A percentile compares a stretch with the other conserved stretches of the same genome.
phyloP scores from a whole-genome alignment of 2,113 vertebrate genomes.

The Callithrix jacchus region DNA sequence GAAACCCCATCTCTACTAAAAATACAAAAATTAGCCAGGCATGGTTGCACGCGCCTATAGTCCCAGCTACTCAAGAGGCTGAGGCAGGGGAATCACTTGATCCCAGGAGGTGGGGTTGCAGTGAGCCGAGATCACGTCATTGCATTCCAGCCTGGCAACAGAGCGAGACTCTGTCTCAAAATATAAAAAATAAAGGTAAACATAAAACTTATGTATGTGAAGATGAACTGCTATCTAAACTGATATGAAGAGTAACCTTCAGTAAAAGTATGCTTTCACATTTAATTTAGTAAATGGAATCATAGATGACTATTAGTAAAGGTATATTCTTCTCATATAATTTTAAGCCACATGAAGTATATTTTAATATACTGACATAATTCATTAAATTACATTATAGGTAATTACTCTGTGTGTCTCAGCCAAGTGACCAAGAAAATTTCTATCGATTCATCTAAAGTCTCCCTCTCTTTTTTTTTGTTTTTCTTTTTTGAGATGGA shows the following conservation, averaged over 20 bases:
- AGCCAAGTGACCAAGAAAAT: conserved; percentile 19
- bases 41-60: too few relatives aligned
- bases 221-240: conserved; percentile 94
- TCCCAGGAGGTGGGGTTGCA: too few relatives aligned
- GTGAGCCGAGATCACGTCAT: too few relatives aligned
- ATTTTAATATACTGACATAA: background rate
- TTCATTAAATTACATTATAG: conserved; percentile 24
- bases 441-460: background rate
- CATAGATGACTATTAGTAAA: background rate
- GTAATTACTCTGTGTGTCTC: background rate
- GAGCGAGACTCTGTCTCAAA: too few relatives aligned
- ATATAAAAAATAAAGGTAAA: conserved; percentile 37
- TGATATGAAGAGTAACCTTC: background rate
- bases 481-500: too few relatives aligned
- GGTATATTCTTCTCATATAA: background rate
- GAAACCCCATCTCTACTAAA: too few relatives aligned
- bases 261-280: conserved; percentile 13
- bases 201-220: conserved; percentile 95
- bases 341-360: conserved; percentile 17
- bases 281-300: background rate
- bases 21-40: too few relatives aligned
- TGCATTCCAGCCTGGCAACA: too few relatives aligned
- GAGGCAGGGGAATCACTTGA: too few relatives aligned
- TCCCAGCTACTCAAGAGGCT: too few relatives aligned
- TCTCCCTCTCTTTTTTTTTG: too few relatives aligned